Percentiles rank a stretch among this genome's conserved stretches.
phyloP scores from a whole-genome alignment of 2,888 invertebrate genomes.

The Cheilosia variabilis region DNA sequence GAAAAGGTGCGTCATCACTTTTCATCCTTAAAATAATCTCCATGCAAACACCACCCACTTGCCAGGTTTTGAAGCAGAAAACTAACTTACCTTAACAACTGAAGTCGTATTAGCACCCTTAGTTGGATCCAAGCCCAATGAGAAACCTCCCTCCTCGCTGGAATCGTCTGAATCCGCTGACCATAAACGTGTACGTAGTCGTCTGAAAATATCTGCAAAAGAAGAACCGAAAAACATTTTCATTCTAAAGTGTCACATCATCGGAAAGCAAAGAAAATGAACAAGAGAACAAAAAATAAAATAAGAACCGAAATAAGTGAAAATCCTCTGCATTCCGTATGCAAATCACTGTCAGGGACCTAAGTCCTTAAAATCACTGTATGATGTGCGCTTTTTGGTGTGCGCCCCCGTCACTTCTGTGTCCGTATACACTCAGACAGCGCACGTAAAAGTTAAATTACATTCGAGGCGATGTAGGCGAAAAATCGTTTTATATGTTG shows the following conservation, averaged over 20 bases:
- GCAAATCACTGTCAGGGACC: conserved; percentile 66
- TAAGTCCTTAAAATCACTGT: conserved; percentile 68
- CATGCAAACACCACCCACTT: conserved; percentile 36
- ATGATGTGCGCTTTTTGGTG: conserved; percentile 33
- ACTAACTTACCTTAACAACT: conserved; percentile 81
- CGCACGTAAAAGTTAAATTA: conserved; percentile 57
- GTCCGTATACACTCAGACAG: background rate
- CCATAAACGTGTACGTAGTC: conserved; percentile 81
- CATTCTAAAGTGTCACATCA: conserved; percentile 56
- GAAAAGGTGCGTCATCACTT: conserved; percentile 6
- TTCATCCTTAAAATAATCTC: conserved; percentile 29
- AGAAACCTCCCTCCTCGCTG: conserved; percentile 75
- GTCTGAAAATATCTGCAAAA: conserved; percentile 81
- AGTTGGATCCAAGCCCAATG: conserved; percentile 76
- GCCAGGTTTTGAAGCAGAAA: background rate
- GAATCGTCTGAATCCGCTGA: conserved; percentile 75
- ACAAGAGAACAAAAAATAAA: background rate
- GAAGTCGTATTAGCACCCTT: conserved; percentile 82
- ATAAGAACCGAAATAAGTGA: conserved; percentile 13
- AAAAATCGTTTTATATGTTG: conserved; percentile 54
- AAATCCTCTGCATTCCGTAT: conserved; percentile 57
- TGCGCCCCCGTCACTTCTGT: background rate
- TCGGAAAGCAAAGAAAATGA: conserved; percentile 41
- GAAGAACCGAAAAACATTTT: conserved; percentile 46
- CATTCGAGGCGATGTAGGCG: conserved; percentile 52